Conservation (phyloP, 2,113 vertebrate genomes). For the Guaruba guarouba region DNA sequence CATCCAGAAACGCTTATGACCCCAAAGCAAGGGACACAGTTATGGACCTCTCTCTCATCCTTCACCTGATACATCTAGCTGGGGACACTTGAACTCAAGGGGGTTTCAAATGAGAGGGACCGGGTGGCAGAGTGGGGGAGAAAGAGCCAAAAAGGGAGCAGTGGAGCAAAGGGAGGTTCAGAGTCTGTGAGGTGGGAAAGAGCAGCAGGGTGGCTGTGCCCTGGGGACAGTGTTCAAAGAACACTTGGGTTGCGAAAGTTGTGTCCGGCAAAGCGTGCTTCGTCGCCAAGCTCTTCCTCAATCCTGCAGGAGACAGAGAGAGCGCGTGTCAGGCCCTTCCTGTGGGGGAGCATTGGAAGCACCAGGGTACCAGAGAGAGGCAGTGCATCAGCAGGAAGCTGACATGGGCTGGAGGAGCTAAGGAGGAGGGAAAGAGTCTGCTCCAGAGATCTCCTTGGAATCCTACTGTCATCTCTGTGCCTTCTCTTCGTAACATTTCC, state of each 20-base stretch:
- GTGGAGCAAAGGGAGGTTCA: constrained; percentile 16
- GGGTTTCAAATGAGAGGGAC: neutral
- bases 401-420: neutral
- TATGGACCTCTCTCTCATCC: constrained; percentile 3
- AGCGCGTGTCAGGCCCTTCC: neutral
- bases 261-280: constrained; percentile 90
- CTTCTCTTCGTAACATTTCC: neutral
- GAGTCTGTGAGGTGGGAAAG: constrained; percentile 50
- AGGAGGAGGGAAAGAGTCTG: neutral
- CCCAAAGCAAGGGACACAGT: constrained; percentile 8
- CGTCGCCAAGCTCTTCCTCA: constrained; percentile 89
- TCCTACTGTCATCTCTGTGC: neutral
- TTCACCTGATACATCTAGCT: constrained; percentile 36
- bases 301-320: constrained; percentile 77
- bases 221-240: constrained; percentile 74
- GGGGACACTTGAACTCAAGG: neutral
- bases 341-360: neutral
- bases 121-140: neutral
- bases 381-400: neutral
- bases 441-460: neutral
- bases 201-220: constrained; percentile 45
- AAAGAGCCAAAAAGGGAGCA: constrained; percentile 34
- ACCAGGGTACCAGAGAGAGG: fast-evolving
- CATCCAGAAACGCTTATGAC: constrained; percentile 31
- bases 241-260: constrained; percentile 93